A percentile compares a stretch with the other conserved stretches of the same genome.
These are phyloP conservation scores for Patella caerulea DNA, from an alignment of 2,888 invertebrate genomes.

Conservation along the genomic window DNA sequence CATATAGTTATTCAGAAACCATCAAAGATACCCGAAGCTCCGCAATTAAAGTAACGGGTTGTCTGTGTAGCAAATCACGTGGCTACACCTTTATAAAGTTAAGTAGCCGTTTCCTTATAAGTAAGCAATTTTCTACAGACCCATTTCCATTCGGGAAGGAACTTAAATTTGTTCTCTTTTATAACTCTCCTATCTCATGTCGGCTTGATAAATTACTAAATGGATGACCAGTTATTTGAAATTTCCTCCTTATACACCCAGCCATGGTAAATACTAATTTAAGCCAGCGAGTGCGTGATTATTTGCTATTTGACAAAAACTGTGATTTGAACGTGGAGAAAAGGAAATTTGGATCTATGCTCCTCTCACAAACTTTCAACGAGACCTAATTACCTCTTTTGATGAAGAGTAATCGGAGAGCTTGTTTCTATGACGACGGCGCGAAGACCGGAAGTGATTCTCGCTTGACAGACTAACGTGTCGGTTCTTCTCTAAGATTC, in stretches of 20 bases:
- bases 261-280: conserved; percentile 5
- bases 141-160: conserved; percentile 4
- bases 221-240: conserved; percentile 1
- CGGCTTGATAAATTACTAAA: conserved; percentile 2
- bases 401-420: conserved; percentile 44
- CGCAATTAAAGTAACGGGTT: too few species aligned
- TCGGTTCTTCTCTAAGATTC: conserved; percentile 27
- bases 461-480: conserved; percentile 35
- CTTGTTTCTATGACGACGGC: conserved; percentile 39
- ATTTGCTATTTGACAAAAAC: conserved; percentile 22
- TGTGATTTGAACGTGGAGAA: conserved; percentile 26
- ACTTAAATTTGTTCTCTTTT: conserved; percentile 4
- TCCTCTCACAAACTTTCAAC: conserved; percentile 31
- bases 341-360: conserved; percentile 38
- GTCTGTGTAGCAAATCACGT: too few species aligned
- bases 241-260: background rate
- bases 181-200: conserved; percentile 1
- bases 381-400: conserved; percentile 43
- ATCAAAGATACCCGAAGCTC: too few species aligned
- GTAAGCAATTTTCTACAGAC: background rate
- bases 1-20: too few species aligned
- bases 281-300: background rate
- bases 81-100: background rate
- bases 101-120: background rate
- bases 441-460: conserved; percentile 40